Evolutionary conservation across 2,888 invertebrate genomes (phyloP).

Genomic region (Eudasyphora cyanicolor): DNA sequence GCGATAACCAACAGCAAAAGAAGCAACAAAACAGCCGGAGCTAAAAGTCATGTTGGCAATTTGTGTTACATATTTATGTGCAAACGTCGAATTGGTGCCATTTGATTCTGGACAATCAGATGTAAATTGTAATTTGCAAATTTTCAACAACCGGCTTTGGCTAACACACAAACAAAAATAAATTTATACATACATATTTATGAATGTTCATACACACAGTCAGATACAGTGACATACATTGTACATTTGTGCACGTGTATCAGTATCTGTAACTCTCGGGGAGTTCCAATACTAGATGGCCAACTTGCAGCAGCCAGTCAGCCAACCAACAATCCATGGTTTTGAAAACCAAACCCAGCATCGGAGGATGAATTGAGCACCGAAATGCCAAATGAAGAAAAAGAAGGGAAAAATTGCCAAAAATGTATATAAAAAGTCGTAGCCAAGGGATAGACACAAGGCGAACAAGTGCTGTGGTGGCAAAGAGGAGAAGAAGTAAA

Average conservation of each 20-base stretch:
- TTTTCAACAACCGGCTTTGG: slow-evolving; percentile 51
- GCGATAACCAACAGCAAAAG: background rate
- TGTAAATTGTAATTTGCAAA: slow-evolving; percentile 59
- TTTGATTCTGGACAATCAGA: slow-evolving; percentile 59
- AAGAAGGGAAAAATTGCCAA: slow-evolving; percentile 1
- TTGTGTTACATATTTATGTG: slow-evolving; percentile 54
- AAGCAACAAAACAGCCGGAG: background rate
- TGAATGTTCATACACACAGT: background rate
- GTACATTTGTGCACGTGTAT: background rate
- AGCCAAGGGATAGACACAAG: background rate
- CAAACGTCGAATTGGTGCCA: slow-evolving; percentile 46
- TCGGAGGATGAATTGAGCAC: background rate
- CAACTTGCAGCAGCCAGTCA: background rate
- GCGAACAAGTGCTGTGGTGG: background rate
- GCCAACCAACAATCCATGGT: no score
- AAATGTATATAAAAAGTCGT: background rate
- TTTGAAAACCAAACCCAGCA: background rate
- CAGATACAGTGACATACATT: no score
- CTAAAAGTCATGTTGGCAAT: slow-evolving; percentile 57
- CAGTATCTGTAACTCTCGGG: background rate
- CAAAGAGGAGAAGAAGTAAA: slow-evolving; percentile 7
- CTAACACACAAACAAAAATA: background rate
- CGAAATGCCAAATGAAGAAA: background rate
- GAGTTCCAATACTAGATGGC: background rate
- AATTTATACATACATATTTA: background rate